phyloP scores from a whole-genome alignment of 1,140 invertebrate species.

The Drosophila oshimai region DNA sequence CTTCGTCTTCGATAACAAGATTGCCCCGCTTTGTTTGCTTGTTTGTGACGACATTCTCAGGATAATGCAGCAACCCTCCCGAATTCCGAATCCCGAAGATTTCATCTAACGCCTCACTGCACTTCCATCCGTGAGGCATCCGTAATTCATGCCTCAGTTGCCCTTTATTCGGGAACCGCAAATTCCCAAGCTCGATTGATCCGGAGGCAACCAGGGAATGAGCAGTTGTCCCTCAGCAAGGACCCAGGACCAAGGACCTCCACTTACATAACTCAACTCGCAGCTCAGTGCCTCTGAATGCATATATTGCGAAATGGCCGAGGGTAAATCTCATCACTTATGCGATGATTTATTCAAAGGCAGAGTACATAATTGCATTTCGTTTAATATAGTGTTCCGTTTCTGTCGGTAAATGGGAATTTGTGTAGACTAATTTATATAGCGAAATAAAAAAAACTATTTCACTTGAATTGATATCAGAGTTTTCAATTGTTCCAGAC shows the following conservation, averaged over 20 bases:
- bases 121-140: slow-evolving; percentile 32
- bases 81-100: slow-evolving; percentile 26
- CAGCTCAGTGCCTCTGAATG: slow-evolving; percentile 28
- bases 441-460: background rate
- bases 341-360: slow-evolving; percentile 39
- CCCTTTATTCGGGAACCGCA: slow-evolving; percentile 51
- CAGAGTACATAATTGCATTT: slow-evolving; percentile 29
- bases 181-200: slow-evolving; percentile 66
- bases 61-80: slow-evolving; percentile 29
- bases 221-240: slow-evolving; percentile 19
- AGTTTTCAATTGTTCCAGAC: no score
- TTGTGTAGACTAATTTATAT: background rate
- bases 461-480: no score
- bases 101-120: slow-evolving; percentile 66
- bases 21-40: slow-evolving; percentile 54
- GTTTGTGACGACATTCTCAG: slow-evolving; percentile 40
- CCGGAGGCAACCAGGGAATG: slow-evolving; percentile 14
- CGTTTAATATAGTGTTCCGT: slow-evolving; percentile 15
- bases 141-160: slow-evolving; percentile 61
- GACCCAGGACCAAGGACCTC: slow-evolving; percentile 11
- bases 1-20: slow-evolving; percentile 65
- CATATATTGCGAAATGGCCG: background rate
- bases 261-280: slow-evolving; percentile 19
- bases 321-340: slow-evolving; percentile 12
- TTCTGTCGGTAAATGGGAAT: background rate